phyloP scores from a whole-genome alignment of 2,888 invertebrate genomes.

The Lycia hirtaria region DNA sequence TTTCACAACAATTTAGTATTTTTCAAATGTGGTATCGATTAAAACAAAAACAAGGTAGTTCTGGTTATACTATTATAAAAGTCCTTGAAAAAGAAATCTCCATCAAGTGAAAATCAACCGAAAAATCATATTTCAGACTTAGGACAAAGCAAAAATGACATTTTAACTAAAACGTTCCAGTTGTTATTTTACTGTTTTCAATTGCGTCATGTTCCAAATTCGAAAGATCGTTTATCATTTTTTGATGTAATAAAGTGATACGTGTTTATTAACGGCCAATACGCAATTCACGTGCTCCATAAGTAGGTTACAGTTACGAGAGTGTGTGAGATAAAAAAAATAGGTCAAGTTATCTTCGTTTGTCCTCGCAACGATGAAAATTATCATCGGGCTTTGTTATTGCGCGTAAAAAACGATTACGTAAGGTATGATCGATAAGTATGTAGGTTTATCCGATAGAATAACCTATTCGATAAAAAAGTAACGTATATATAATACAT shows the following conservation, averaged over 20 bases:
- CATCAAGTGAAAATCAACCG: too few species aligned
- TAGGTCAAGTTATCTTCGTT: slow-evolving; percentile 84
- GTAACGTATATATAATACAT: background rate
- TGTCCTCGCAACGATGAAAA: slow-evolving; percentile 82
- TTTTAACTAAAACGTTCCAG: slow-evolving; percentile 22
- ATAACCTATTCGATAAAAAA: slow-evolving; percentile 36
- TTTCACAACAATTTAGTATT: slow-evolving; percentile 9
- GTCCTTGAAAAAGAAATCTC: too few species aligned
- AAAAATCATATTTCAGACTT: slow-evolving; percentile 34
- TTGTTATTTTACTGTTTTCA: slow-evolving; percentile 22
- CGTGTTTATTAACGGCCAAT: slow-evolving; percentile 55
- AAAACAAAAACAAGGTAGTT: background rate
- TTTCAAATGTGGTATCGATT: too few species aligned
- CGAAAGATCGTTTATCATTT: slow-evolving; percentile 49
- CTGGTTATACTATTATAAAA: too few species aligned
- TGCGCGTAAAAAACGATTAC: slow-evolving; percentile 66
- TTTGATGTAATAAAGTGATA: slow-evolving; percentile 53
- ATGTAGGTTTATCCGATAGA: slow-evolving; percentile 43
- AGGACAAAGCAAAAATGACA: slow-evolving; percentile 8
- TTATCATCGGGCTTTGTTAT: slow-evolving; percentile 71
- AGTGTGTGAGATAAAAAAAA: slow-evolving; percentile 81
- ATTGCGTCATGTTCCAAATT: slow-evolving; percentile 54
- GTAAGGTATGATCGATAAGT: slow-evolving; percentile 61
- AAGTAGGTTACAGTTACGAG: slow-evolving; percentile 80
- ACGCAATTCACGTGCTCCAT: slow-evolving; percentile 64